Evolutionary conservation across 2,113 vertebrate species (phyloP).

Genomic region (Gallinago undulata): DNA sequence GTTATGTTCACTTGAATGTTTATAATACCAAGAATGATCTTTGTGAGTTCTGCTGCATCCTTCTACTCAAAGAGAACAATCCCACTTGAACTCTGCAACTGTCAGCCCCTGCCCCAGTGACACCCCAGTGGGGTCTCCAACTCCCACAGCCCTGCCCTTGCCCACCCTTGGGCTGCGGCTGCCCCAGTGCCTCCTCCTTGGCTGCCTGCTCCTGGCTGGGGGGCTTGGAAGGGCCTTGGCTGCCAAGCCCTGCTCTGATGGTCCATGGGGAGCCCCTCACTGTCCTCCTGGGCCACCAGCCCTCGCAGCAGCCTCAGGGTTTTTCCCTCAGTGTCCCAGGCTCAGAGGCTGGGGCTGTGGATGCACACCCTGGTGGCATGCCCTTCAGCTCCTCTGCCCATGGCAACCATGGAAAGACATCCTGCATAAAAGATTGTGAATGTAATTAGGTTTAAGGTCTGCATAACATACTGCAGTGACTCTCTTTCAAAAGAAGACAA

Average conservation of each 20-base stretch:
- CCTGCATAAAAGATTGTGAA: not conserved
- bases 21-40: not conserved
- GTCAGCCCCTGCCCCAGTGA: not conserved
- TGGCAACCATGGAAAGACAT: not conserved
- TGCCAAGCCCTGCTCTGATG: not conserved
- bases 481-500: not conserved
- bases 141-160: not conserved
- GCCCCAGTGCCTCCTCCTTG: fast-evolving
- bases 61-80: not conserved
- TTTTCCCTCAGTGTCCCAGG: not conserved
- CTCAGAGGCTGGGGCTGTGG: fast-evolving
- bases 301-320: fast-evolving
- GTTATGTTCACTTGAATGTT: not conserved
- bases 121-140: not conserved
- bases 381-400: not conserved
- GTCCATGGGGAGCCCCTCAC: fast-evolving
- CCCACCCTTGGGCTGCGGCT: not conserved
- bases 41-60: not conserved
- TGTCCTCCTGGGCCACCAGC: fast-evolving
- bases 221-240: fast-evolving
- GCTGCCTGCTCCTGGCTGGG: not conserved
- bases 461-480: not conserved
- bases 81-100: not conserved
- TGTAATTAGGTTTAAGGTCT: not conserved
- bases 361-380: fast-evolving